Evolutionary conservation across 2,113 vertebrate species (phyloP), one percentile per base, ranked within the genome.

Genomic region (Felis catus): DNA sequence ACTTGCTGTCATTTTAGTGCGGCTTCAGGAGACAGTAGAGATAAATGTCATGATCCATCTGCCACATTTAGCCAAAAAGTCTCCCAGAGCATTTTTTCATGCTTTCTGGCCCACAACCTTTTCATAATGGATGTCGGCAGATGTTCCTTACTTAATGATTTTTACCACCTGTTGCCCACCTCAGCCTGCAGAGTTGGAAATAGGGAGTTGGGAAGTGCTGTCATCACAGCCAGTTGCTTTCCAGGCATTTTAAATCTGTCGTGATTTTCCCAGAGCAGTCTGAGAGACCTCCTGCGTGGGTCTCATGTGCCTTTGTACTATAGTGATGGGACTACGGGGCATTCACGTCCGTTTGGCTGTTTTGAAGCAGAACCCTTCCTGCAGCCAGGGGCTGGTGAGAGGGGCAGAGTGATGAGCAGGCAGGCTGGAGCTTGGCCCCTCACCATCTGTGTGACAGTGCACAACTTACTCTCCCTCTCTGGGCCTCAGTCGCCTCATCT

Each of bases 81-180:
- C 21, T 80, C 41, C 61, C n/a, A 11, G 70, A 16, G 9, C 15
- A 16, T 16, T 78, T 76, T 82, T 70, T 33, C 41, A 1, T 65
- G 61, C 55, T 65, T 95, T 51, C 58, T 41, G 19, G 82, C n/a
- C 84, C 88, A 80, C 7, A 39, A 63, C 36, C 65, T 86, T 76
- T 83, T 36, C 33, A 10, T 63, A 15, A n/a, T 19, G 23, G 85
- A 27, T 80, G 41, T 89, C 76, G n/a, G 71, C 73, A 85, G 31
- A 27, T 91, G 58, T 66, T 89, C 31, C 78, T 80, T 70, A 8
- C 16, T 12, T 81, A 21, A 58, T 71, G 81, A 81, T 61, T 86
- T 96, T 78, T 45, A 41, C 78, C 36, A 76, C 84, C 76, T 97
- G 74, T 96, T 94, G 74, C 73, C 39, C 71, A 63, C 1, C 76